Evolutionary conservation across 2,113 vertebrate genomes (phyloP).

Genomic region (human): DNA sequence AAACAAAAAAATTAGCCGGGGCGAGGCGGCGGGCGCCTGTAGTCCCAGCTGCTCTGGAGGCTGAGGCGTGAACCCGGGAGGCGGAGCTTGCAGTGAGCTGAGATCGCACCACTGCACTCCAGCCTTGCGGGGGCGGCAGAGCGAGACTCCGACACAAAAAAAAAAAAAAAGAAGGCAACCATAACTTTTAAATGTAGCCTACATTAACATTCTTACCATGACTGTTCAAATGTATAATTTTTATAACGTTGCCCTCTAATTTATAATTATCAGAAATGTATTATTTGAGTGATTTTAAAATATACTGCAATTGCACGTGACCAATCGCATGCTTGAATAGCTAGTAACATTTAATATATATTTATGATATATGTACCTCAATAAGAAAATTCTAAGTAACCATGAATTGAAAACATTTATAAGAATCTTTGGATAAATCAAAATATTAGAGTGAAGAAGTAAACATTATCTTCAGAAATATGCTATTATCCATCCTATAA

Average conservation of each 20-base stretch:
- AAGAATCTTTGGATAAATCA: background rate
- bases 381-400: background rate
- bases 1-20: too few species aligned
- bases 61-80: too few species aligned
- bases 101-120: too few species aligned
- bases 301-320: background rate
- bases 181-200: background rate
- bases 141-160: too few species aligned
- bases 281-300: background rate
- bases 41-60: too few species aligned
- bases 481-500: background rate
- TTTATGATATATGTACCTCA: background rate
- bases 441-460: background rate
- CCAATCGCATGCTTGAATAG: background rate
- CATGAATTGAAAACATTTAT: background rate
- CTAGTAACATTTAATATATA: background rate
- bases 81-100: too few species aligned
- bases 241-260: background rate
- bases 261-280: background rate
- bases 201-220: background rate
- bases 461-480: background rate
- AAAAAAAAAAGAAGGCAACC: background rate
- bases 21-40: too few species aligned
- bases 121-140: too few species aligned
- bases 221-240: background rate